These are phyloP conservation scores for Abrostola tripartita DNA, from an alignment of 2,888 invertebrate species.

Conservation along the genomic window DNA sequence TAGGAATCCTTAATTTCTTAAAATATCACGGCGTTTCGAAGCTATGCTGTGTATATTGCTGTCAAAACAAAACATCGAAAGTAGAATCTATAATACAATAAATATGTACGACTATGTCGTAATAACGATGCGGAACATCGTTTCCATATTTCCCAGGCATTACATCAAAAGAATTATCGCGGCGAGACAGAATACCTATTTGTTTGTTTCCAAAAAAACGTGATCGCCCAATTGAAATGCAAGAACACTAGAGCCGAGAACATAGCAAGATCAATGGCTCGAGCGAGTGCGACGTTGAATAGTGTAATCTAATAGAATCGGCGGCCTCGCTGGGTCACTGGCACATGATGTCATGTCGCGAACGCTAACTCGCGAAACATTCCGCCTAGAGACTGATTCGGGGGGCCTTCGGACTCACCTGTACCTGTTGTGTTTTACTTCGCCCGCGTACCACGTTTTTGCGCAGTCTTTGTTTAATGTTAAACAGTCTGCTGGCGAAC, in stretches of 20 bases:
- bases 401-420: slow-evolving; percentile 62
- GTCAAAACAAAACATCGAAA: not conserved
- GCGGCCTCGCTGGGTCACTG: slow-evolving; percentile 86
- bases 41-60: not conserved
- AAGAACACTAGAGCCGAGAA: slow-evolving; percentile 48
- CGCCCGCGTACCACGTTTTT: slow-evolving; percentile 58
- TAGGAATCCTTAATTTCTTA: slow-evolving; percentile 15
- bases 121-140: slow-evolving; percentile 31
- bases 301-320: slow-evolving; percentile 67
- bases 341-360: slow-evolving; percentile 81
- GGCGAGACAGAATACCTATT: slow-evolving; percentile 43
- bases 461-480: slow-evolving; percentile 54
- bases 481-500: slow-evolving; percentile 53
- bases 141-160: slow-evolving; percentile 48
- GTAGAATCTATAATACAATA: slow-evolving; percentile 3
- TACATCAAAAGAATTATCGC: slow-evolving; percentile 42
- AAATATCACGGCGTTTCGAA: slow-evolving; percentile 13
- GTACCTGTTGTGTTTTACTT: slow-evolving; percentile 53
- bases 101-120: slow-evolving; percentile 11
- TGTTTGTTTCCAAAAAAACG: slow-evolving; percentile 50
- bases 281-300: slow-evolving; percentile 58
- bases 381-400: slow-evolving; percentile 66
- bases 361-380: slow-evolving; percentile 69
- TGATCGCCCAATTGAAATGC: slow-evolving; percentile 54
- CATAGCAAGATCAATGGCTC: slow-evolving; percentile 59